These are phyloP conservation scores for Atrichornis clamosus DNA, from an alignment of 2,113 vertebrate genomes.

Conservation along the genomic window DNA sequence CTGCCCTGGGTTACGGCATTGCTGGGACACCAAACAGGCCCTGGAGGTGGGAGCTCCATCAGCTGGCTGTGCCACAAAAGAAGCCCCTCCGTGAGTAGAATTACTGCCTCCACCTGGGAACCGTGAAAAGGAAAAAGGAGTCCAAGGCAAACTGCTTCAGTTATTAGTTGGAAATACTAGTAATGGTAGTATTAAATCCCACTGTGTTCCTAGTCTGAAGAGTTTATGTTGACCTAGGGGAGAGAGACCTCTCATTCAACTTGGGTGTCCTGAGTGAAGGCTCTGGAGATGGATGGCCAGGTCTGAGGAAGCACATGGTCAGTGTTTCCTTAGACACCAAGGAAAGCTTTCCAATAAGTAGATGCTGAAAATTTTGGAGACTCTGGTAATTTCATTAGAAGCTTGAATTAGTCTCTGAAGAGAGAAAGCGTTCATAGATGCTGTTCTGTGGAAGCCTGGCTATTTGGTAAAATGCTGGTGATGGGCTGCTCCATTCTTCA, in stretches of 20 bases:
- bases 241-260: not conserved
- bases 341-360: not conserved
- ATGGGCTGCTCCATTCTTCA: not conserved
- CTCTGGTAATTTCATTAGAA: not conserved
- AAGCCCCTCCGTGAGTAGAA: not conserved
- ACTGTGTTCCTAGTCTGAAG: not conserved
- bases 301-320: not conserved
- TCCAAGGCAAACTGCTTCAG: not conserved
- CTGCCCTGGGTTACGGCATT: rapidly evolving
- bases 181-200: not conserved
- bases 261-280: no score
- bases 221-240: not conserved
- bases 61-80: no score
- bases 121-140: not conserved
- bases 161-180: not conserved
- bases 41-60: not conserved
- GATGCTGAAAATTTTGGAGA: not conserved
- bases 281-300: not conserved
- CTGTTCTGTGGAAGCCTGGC: not conserved
- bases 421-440: not conserved
- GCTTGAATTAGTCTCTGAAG: not conserved
- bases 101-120: not conserved
- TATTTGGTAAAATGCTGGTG: not conserved
- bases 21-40: not conserved
- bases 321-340: not conserved